These are phyloP conservation scores for Sternotherus odoratus DNA, from an alignment of 2,797 vertebrate species.

Conservation along the genomic window DNA sequence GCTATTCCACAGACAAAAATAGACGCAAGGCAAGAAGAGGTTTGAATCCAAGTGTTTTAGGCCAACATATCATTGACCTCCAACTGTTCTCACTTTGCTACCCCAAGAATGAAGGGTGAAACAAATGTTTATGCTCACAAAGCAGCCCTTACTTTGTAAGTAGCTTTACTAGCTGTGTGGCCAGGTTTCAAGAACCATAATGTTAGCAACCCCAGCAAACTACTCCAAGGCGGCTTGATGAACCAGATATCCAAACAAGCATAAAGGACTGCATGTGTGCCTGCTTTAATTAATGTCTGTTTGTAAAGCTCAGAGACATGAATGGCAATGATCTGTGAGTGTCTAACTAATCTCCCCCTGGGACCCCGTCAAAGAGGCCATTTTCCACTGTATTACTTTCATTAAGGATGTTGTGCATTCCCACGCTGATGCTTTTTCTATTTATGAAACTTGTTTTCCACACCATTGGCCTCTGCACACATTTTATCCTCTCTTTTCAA, in stretches of 20 bases:
- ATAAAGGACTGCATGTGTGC: not conserved
- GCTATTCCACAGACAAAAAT: not conserved
- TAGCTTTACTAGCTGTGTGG: conserved; percentile 6
- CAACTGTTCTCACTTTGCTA: not conserved
- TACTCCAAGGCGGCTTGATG: not conserved
- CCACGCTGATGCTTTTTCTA: conserved; percentile 45
- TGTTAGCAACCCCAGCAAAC: not conserved
- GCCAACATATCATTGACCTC: not conserved
- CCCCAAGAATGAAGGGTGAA: not conserved
- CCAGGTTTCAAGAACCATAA: not conserved
- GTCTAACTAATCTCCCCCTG: not conserved
- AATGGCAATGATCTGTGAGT: not conserved
- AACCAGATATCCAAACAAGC: not conserved
- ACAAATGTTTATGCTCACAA: not conserved
- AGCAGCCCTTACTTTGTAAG: not conserved
- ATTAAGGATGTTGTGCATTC: conserved; percentile 50
- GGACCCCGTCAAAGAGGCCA: not conserved
- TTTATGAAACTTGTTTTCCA: conserved; percentile 61
- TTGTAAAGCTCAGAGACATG: conserved; percentile 36
- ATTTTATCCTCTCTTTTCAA: not conserved
- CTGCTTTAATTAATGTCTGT: conserved; percentile 38
- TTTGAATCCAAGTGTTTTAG: not conserved
- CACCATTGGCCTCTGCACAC: conserved; percentile 30
- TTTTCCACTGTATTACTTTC: conserved; percentile 10
- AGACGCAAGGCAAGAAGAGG: not conserved